Conservation (phyloP, 64 coral and sea anemone species). For the Porites lutea region DNA sequence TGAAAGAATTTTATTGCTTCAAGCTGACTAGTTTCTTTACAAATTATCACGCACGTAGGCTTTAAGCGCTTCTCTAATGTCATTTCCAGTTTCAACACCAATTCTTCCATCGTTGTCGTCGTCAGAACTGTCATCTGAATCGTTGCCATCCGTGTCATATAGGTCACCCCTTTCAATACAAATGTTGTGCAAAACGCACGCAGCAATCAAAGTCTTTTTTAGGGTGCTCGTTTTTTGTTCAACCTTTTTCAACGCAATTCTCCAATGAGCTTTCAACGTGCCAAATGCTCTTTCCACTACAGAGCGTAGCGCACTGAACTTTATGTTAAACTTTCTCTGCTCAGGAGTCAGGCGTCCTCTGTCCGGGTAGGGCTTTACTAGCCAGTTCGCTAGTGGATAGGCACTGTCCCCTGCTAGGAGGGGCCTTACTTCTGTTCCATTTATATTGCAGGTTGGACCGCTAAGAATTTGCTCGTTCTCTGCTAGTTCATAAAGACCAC, state of each 20-base stretch:
- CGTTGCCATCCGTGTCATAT: not conserved
- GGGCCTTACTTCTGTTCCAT: too few relatives aligned
- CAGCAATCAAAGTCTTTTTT: slow-evolving; percentile 35
- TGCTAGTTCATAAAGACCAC: too few relatives aligned
- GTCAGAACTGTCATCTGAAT: slow-evolving; percentile 21
- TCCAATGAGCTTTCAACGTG: slow-evolving; percentile 44
- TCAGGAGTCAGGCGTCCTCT: slow-evolving; percentile 36
- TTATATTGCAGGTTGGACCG: too few relatives aligned
- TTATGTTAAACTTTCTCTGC: slow-evolving; percentile 9
- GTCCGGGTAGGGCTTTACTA: not conserved
- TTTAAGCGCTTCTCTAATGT: slow-evolving; percentile 10
- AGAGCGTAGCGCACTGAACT: too few relatives aligned
- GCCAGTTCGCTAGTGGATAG: too few relatives aligned
- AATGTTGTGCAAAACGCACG: slow-evolving; percentile 62
- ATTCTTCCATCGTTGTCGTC: not conserved
- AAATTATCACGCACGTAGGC: slow-evolving; percentile 8
- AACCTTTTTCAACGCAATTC: slow-evolving; percentile 60
- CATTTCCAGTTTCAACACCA: not conserved
- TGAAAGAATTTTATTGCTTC: too few relatives aligned
- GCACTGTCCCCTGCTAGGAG: too few relatives aligned
- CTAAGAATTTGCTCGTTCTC: too few relatives aligned
- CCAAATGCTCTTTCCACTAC: slow-evolving; percentile 53
- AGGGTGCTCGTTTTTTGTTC: slow-evolving; percentile 18
- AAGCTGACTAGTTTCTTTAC: not conserved
- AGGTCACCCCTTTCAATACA: slow-evolving; percentile 22